phyloP scores from a whole-genome alignment of 2,888 invertebrate species.

The Dusona sp. region DNA sequence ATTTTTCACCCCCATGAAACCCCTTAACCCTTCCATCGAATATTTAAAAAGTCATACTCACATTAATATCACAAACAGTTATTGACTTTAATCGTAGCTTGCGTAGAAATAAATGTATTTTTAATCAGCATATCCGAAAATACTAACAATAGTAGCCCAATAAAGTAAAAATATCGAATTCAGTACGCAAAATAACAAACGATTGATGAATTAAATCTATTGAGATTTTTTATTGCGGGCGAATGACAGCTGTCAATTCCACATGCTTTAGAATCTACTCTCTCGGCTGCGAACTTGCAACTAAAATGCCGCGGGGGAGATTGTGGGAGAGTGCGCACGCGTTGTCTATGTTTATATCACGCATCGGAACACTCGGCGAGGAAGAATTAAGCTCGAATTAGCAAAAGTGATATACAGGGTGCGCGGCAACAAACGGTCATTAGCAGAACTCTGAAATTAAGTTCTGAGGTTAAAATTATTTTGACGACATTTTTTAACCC shows the following conservation, averaged over 20 bases:
- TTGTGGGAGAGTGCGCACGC: neutral
- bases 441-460: neutral
- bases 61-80: neutral
- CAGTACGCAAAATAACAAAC: neutral
- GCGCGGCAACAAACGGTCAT: neutral
- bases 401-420: neutral
- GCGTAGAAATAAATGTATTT: neutral
- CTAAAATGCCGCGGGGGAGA: neutral
- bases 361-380: neutral
- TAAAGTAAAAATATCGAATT: neutral
- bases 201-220: neutral
- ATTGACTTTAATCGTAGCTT: neutral
- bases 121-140: neutral
- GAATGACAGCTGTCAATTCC: constrained; percentile 1
- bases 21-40: too few relatives aligned
- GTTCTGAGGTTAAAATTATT: neutral
- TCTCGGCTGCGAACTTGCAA: neutral
- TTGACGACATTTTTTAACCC: neutral
- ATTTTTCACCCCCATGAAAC: too few relatives aligned
- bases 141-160: neutral
- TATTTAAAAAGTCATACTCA: neutral
- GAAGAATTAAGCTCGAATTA: neutral
- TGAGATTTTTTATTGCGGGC: neutral
- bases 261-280: neutral
- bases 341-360: neutral